Conservation (phyloP, 2,113 vertebrate species). For the Amblyornis subalaris region DNA sequence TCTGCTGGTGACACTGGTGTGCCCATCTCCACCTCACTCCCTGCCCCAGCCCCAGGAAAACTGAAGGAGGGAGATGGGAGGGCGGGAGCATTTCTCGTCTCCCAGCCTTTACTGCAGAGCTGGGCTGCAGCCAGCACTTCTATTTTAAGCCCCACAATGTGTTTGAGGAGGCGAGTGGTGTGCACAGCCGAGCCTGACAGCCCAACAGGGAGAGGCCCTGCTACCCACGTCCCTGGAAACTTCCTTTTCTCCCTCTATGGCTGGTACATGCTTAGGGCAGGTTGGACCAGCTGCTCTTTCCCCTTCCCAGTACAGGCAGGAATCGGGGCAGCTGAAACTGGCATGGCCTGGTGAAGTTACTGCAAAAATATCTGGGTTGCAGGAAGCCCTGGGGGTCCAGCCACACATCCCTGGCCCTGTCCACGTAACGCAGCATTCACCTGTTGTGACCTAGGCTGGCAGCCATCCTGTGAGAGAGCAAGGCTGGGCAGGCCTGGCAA, state of each 20-base stretch:
- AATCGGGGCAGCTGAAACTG: not conserved
- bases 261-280: not conserved
- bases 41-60: not conserved
- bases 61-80: not conserved
- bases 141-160: conserved; percentile 41
- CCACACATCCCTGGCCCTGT: accelerated
- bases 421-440: accelerated
- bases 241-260: not conserved
- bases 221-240: not conserved
- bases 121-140: conserved; percentile 20
- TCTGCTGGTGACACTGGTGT: not conserved
- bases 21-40: not conserved
- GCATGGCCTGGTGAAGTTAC: not conserved
- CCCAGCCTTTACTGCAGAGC: conserved; percentile 18
- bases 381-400: not conserved
- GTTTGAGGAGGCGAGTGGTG: not conserved
- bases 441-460: not conserved
- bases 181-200: not conserved
- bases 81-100: not conserved
- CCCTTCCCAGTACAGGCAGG: not conserved
- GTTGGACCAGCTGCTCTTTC: not conserved
- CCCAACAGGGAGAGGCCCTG: not conserved
- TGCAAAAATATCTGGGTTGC: not conserved
- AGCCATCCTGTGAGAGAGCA: not conserved
- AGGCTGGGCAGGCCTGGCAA: not conserved